Conservation (phyloP, 1,140 invertebrate genomes). For the Reticulitermes speratus region DNA sequence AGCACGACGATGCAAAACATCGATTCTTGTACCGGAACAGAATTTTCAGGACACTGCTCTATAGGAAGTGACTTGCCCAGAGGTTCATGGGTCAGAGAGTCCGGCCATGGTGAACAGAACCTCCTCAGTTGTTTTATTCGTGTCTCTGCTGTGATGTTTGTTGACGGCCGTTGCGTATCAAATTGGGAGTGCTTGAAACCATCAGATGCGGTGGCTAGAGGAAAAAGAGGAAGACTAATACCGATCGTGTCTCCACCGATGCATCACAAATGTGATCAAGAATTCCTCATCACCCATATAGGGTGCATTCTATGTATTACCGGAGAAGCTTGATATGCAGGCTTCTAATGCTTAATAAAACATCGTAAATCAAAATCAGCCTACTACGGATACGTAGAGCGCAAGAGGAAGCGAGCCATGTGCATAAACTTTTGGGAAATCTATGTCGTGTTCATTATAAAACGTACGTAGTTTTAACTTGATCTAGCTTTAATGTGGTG, state of each 20-base stretch:
- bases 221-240: not conserved
- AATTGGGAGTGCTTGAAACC: not conserved
- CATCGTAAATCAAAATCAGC: no score
- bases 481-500: no score
- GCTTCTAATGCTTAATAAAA: no score
- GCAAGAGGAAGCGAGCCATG: no score
- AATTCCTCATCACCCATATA: not conserved
- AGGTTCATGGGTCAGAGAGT: not conserved
- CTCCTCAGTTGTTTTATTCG: not conserved
- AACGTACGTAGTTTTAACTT: no score
- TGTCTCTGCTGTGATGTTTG: constrained; percentile 6
- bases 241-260: not conserved
- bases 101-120: not conserved
- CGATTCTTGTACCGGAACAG: not conserved
- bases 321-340: not conserved
- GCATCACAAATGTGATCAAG: constrained; percentile 3
- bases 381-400: no score
- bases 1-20: not conserved
- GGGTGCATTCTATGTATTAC: not conserved
- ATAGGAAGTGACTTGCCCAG: not conserved
- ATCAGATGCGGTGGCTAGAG: constrained; percentile 7
- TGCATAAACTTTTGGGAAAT: no score
- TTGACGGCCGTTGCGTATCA: not conserved
- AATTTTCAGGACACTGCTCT: not conserved
- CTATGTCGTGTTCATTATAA: no score